Evolutionary conservation across 2,888 invertebrate genomes (phyloP).

Genomic region (Ennomos erosarius): DNA sequence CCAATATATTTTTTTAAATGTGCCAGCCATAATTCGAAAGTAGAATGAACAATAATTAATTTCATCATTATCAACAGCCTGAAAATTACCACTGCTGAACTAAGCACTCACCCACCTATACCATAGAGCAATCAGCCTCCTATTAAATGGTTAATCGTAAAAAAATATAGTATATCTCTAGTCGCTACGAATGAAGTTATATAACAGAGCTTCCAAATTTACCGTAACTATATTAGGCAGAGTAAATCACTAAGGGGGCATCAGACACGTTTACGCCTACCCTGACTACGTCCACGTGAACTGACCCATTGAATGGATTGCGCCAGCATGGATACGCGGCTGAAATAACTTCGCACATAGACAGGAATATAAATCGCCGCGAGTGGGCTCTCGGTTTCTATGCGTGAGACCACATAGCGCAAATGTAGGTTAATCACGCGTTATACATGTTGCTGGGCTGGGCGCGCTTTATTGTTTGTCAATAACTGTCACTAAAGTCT

Average conservation of each 20-base stretch:
- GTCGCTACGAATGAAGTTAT: no score
- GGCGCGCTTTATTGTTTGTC: slow-evolving; percentile 24
- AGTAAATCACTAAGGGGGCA: not conserved
- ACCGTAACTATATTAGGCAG: no score
- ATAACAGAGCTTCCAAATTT: no score
- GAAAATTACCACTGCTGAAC: no score
- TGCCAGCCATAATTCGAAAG: no score
- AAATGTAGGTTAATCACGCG: slow-evolving; percentile 28
- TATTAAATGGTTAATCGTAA: no score
- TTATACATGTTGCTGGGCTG: slow-evolving; percentile 9
- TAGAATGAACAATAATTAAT: no score
- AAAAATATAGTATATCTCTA: no score
- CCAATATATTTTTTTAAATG: no score
- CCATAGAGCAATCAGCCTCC: no score
- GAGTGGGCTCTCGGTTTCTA: slow-evolving; percentile 20
- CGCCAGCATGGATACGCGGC: slow-evolving; percentile 25
- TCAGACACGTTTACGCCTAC: not conserved
- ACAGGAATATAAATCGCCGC: slow-evolving; percentile 19
- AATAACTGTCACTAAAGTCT: slow-evolving; percentile 19
- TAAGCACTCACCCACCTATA: no score
- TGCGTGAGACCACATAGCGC: slow-evolving; percentile 1
- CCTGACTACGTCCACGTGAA: slow-evolving; percentile 4
- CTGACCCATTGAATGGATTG: slow-evolving; percentile 30
- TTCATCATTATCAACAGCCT: no score
- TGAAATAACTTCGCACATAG: slow-evolving; percentile 25